Conservation (phyloP, 2,797 vertebrate species). For the Pitangus sulphuratus region DNA sequence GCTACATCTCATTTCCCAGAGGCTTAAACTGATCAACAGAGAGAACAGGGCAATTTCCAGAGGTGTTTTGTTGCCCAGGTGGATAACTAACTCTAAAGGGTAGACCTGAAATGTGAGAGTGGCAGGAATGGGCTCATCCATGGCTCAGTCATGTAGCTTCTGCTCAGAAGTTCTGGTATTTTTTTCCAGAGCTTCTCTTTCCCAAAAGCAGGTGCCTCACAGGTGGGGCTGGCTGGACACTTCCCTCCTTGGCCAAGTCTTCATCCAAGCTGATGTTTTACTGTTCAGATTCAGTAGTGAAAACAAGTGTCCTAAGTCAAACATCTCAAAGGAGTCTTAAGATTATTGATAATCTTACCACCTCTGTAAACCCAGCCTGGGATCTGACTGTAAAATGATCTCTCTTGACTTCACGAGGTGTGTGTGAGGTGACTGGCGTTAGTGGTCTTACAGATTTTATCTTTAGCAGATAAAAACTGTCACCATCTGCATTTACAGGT, state of each 20-base stretch:
- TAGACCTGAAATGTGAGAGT: background rate
- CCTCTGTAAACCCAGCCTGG: background rate
- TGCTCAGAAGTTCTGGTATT: background rate
- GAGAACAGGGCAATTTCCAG: background rate
- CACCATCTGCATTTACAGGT: background rate
- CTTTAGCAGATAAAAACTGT: background rate
- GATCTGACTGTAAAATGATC: background rate
- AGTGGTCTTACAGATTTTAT: background rate
- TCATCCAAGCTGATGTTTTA: background rate
- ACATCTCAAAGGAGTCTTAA: background rate
- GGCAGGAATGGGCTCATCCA: background rate
- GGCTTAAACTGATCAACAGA: background rate
- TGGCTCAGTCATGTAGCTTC: background rate
- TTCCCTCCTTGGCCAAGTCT: background rate
- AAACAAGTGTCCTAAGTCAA: background rate
- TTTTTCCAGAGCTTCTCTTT: background rate
- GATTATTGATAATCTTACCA: background rate
- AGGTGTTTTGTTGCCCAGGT: background rate
- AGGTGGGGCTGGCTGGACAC: background rate
- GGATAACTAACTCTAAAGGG: background rate
- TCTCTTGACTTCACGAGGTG: background rate
- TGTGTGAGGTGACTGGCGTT: background rate
- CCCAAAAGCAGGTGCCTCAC: background rate
- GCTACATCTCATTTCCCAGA: background rate
- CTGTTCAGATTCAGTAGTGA: background rate